Conservation (phyloP, 2,113 vertebrate species). For the Anguilla japonica region DNA sequence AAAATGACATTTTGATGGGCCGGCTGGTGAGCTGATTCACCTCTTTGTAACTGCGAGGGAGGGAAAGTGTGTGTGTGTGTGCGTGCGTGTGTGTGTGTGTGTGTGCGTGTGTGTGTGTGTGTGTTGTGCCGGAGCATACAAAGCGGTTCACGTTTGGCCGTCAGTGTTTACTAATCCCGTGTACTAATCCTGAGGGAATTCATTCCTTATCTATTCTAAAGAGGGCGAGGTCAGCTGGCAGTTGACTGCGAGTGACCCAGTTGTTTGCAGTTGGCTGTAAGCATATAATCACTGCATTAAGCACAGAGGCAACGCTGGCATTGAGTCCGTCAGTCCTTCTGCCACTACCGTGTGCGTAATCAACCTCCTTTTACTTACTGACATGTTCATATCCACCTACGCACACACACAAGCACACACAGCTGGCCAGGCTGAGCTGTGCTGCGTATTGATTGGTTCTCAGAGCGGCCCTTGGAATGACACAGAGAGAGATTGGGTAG, state of each 20-base stretch:
- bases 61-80: neutral
- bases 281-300: neutral
- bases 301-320: neutral
- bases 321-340: neutral
- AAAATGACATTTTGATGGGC: constrained; percentile 3
- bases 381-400: neutral
- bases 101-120: neutral
- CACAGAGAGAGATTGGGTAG: neutral
- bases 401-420: neutral
- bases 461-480: neutral
- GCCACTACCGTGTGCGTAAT: neutral
- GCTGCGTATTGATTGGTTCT: neutral
- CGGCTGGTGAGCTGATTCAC: neutral
- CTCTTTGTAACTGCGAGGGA: neutral
- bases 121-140: neutral
- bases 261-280: neutral
- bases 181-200: neutral
- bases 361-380: neutral
- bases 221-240: neutral
- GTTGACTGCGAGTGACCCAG: neutral
- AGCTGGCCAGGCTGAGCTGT: too few relatives aligned
- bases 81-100: constrained; percentile 6
- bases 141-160: neutral
- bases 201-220: neutral
- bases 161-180: neutral